Evolutionary conservation across 2,113 vertebrate genomes (phyloP), one percentile per base, ranked within the genome.

Genomic region (Neofelis nebulosa): DNA sequence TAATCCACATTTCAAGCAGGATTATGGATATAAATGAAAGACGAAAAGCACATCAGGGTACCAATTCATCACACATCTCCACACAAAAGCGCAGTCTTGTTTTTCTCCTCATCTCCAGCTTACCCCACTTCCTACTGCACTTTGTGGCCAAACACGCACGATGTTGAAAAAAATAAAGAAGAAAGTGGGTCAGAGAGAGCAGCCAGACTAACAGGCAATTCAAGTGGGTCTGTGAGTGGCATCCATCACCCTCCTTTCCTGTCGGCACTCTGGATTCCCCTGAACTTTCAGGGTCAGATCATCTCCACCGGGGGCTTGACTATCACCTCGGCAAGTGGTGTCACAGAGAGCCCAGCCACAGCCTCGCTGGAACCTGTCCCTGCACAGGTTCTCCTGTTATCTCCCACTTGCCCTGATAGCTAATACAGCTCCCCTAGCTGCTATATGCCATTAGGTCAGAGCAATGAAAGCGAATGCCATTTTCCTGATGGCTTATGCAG

Each of bases 401-500:
- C 98, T 99, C 98, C 91, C 98, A 97, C 98, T 98, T 97, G 98
- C 98, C 98, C 98, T 97, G 98, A 98, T 97, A 98, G 97, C 96
- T 99, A 99, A 99, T 98, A 98, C 96, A 98, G 96, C 98, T 97
- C 98, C 98, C 97, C 97, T 90, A 93, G 97, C 86, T 94, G 95
- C 98, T 98, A 48, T 98, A 97, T 98, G 98, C 98, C 98, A 99
- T 99, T 99, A 99, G 98, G 98, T 98, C 98, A 98, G 97, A 97
- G 98, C 71, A 74, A 98, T 99, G 98, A 98, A 99, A 99, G 98
- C 8, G 71, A 99, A 99, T 98, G 97, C 98, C 98, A 95, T 98
- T 98, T 99, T 98, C 98, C 97, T 98, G 98, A 99, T 98, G 98
- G 98, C 96, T 99, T 98, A 98, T 99, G 99, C 99, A 99, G 99